Evolutionary conservation across 2,113 vertebrate genomes (phyloP), one percentile per base, ranked within the genome.

Genomic region (Origma solitaria): DNA sequence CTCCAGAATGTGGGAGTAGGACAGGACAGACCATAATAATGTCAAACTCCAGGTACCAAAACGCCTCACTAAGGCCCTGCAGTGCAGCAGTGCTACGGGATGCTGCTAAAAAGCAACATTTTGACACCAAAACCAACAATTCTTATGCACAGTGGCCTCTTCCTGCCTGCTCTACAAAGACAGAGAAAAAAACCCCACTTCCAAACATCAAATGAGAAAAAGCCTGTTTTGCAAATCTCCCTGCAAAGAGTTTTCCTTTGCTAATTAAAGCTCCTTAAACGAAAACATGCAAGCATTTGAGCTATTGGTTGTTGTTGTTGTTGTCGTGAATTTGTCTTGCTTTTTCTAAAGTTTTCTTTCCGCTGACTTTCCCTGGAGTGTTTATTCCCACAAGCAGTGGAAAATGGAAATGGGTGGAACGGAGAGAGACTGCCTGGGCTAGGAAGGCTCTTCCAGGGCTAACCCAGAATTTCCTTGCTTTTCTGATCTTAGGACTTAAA

Each of bases 261-360:
- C 84, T 95, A 97, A 96, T 95, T 96, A 88, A 97, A 97, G 83
- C 58, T 83, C 5, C 6, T 82, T 86, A 92, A 97, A 70, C 80
- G 68, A 96, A 96, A 95, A 95, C 62, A 93, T 40, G 38, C 80
- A 92, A 90, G 53, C 22, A 90, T 78, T 72, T 82, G 76, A 88
- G 66, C 77, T 96, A 83, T 61, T 95, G 93, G 82, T 94, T 77
- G 86, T 89, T 84, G 93, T 77, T 85, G 86, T 66, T 85, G 70
- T 93, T 79, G 73, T 91, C 94, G 81, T 82, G 77, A 97, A 90
- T 90, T 91, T 50, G 64, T 82, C 81, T 90, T 94, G 85, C 49
- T 95, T 90, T 96, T 88, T 91, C 58, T 86, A 81, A 94, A 94
- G 91, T 88, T 97, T 96, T 60, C 77, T 96, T 96, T 89, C 86